Base-by-base conservation (phyloP, 1,140 invertebrate species). In the Paramacrobiotus metropolitanus region DNA sequence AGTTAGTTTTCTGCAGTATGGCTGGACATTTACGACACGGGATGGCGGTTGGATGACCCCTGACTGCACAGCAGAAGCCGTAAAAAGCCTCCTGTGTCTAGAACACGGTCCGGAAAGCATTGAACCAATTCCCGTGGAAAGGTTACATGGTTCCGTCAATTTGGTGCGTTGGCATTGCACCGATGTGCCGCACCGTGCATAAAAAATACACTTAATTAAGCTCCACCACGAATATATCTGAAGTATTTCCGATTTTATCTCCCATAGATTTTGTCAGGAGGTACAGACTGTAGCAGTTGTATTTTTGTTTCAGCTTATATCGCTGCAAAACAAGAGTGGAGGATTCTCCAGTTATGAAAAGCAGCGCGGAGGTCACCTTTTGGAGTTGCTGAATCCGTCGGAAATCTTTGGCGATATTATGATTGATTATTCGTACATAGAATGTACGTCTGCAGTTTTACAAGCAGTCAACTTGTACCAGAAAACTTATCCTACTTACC, bases 381-480 rank as follows among this genome's bases (percentile, higher is more conserved):
- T 70, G 55, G 70, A 71, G 59, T 21, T 68, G 18, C 61, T 71
- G 15, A 71, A 71, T 62, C 68, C 70, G 2, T 69, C 70, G 28
- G 70, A 71, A 65, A 69, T 71, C 18, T 71, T 71, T 65, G 68
- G 69, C 30, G 68, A 70, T 63, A 70, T 71, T 31, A 71, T 71
- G 70, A 68, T 71, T 2, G 70, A 71, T 65, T 71, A 71, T 62
- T 67, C 70, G 2, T 71, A 70, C 62, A 65, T 68, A 1, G 70
- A 71, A 48, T 70, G 69, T 61, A 71, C 70, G 1, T 69, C 68
- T 21, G 68, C 70, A 3, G 65, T 64, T 21, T 68, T 71, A 62
- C 67, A 70, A 62, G 67, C 67, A 20, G 48, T 71, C 2, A 59
- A 62, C n/a, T 30, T 64, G 4, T 70, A 70, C 62, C 62, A 40